These are phyloP conservation scores for Eumaeus atala DNA, from an alignment of 1,140 invertebrate genomes.

Conservation along the genomic window DNA sequence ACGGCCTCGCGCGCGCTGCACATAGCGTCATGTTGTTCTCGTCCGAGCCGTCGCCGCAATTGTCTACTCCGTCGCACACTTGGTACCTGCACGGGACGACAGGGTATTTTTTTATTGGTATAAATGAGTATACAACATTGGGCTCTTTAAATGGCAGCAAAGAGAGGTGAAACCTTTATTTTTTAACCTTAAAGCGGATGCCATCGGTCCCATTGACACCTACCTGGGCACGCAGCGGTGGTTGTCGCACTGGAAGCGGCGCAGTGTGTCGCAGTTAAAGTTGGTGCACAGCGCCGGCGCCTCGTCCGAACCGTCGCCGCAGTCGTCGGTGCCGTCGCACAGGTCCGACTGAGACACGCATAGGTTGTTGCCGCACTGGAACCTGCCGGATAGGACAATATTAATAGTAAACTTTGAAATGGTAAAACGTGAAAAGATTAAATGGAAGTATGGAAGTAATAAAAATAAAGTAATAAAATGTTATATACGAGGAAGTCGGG, in stretches of 20 bases:
- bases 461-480: no score
- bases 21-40: constrained; percentile 95
- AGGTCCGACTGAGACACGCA: constrained; percentile 89
- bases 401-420: background rate
- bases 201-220: no score
- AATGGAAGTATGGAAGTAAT: no score
- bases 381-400: constrained; percentile 69
- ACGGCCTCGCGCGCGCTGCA: constrained; percentile 80
- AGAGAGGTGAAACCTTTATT: no score
- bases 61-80: constrained; percentile 89
- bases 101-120: no score
- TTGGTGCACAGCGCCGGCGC: constrained; percentile 84
- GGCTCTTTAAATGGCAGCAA: no score
- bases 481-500: no score
- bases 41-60: constrained; percentile 94
- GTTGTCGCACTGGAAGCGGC: constrained; percentile 91
- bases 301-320: constrained; percentile 93
- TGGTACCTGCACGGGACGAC: constrained; percentile 53
- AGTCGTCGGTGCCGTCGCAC: constrained; percentile 91
- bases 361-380: constrained; percentile 95
- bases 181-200: no score
- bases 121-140: no score
- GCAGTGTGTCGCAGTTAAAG: constrained; percentile 86
- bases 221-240: constrained; percentile 90
- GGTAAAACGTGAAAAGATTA: background rate